Evolutionary conservation across 2,888 invertebrate species (phyloP).

Genomic region (Petrolisthes manimaculis): DNA sequence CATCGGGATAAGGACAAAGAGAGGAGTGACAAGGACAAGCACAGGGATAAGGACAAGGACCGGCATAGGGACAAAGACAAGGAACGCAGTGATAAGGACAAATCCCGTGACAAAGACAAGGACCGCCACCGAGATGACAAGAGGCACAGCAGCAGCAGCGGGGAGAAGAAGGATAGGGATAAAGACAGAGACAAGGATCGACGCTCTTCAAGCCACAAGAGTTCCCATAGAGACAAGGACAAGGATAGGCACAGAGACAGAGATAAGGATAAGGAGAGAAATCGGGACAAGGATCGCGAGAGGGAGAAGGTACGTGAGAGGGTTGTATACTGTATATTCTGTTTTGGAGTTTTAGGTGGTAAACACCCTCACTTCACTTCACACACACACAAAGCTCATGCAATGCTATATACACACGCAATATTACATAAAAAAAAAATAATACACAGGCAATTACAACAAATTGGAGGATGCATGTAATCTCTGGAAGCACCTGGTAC

Average conservation of each 20-base stretch:
- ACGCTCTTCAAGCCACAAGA: slow-evolving; percentile 72
- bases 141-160: slow-evolving; percentile 31
- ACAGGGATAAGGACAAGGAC: slow-evolving; percentile 71
- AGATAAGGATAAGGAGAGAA: slow-evolving; percentile 70
- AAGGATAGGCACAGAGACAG: slow-evolving; percentile 72
- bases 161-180: slow-evolving; percentile 66
- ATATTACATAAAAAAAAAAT: no score
- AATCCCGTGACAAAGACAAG: slow-evolving; percentile 66
- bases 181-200: slow-evolving; percentile 70
- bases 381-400: no score
- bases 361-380: no score
- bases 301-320: slow-evolving; percentile 67
- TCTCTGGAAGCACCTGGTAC: no score
- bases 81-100: slow-evolving; percentile 71
- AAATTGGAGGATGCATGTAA: no score
- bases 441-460: no score
- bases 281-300: slow-evolving; percentile 70
- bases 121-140: slow-evolving; percentile 67
- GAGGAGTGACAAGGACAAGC: slow-evolving; percentile 69
- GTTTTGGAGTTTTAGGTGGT: no score
- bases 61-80: slow-evolving; percentile 71
- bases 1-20: slow-evolving; percentile 54
- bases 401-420: no score
- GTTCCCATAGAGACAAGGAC: slow-evolving; percentile 70
- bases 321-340: no score